These are phyloP conservation scores for Vanessa cardui DNA, from an alignment of 2,888 invertebrate species.

Conservation along the genomic window DNA sequence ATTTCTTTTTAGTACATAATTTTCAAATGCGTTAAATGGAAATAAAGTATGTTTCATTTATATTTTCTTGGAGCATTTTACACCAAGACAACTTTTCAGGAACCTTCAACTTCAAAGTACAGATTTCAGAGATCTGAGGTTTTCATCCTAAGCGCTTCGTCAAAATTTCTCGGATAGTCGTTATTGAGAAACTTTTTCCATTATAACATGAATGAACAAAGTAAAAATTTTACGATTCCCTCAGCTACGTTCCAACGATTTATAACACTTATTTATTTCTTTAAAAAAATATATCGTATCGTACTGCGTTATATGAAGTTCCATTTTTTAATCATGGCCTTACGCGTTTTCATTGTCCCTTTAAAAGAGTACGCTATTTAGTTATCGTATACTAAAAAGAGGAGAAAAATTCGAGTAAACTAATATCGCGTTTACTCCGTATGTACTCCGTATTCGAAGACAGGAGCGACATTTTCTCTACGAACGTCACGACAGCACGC, in stretches of 20 bases:
- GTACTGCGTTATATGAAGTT: background rate
- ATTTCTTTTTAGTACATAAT: no score
- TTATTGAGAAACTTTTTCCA: conserved; percentile 63
- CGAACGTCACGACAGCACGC: no score
- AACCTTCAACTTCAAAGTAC: background rate
- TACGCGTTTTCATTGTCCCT: no score
- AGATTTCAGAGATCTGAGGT: conserved; percentile 9
- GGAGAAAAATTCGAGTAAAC: no score
- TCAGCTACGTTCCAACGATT: conserved; percentile 17
- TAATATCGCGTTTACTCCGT: no score
- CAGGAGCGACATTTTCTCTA: no score
- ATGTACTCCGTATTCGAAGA: no score
- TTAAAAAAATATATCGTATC: background rate
- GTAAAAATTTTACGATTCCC: conserved; percentile 17
- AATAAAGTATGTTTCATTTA: background rate
- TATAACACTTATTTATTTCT: conserved; percentile 11
- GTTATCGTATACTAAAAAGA: no score
- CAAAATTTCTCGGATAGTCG: conserved; percentile 51
- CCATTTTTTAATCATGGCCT: no score
- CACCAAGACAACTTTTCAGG: background rate
- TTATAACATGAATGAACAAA: conserved; percentile 46
- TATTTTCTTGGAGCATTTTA: background rate
- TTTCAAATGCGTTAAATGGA: no score
- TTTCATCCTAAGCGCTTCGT: conserved; percentile 43
- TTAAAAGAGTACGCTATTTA: no score